These are phyloP conservation scores for Aeoliscus strigatus DNA, from an alignment of 2,797 vertebrate species.

Conservation along the genomic window DNA sequence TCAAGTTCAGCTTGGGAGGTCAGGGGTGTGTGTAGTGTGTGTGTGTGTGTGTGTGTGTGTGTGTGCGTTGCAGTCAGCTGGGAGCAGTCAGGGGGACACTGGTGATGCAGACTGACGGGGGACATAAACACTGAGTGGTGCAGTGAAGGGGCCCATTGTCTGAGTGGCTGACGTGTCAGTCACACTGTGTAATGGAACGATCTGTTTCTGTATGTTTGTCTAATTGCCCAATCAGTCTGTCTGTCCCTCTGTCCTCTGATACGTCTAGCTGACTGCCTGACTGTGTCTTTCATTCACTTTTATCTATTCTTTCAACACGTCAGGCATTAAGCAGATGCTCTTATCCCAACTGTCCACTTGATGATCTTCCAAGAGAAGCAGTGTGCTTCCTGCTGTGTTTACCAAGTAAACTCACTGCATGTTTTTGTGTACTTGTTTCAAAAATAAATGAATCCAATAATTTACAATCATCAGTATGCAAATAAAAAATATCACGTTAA, in stretches of 20 bases:
- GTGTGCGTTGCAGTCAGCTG: constrained; percentile 53
- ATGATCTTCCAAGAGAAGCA: constrained; percentile 8
- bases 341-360: constrained; percentile 10
- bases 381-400: not conserved
- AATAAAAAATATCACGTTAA: not conserved
- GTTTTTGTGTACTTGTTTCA: constrained; percentile 2
- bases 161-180: constrained; percentile 47
- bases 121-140: constrained; percentile 69
- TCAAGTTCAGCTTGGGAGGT: constrained; percentile 50
- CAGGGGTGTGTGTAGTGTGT: constrained; percentile 19
- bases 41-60: constrained; percentile 4
- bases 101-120: constrained; percentile 70
- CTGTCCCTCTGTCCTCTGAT: constrained; percentile 49
- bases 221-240: constrained; percentile 65
- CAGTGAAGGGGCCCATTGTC: constrained; percentile 68
- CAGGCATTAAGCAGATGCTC: constrained; percentile 9
- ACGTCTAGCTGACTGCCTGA: constrained; percentile 39
- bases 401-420: constrained; percentile 3
- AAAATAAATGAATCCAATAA: too few species aligned
- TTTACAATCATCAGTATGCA: too few species aligned
- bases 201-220: constrained; percentile 63
- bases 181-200: constrained; percentile 60
- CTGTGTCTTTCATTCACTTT: constrained; percentile 26
- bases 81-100: constrained; percentile 72
- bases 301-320: constrained; percentile 15